Evolutionary conservation across 2,113 vertebrate species (phyloP).

Genomic region (Clarias magur): DNA sequence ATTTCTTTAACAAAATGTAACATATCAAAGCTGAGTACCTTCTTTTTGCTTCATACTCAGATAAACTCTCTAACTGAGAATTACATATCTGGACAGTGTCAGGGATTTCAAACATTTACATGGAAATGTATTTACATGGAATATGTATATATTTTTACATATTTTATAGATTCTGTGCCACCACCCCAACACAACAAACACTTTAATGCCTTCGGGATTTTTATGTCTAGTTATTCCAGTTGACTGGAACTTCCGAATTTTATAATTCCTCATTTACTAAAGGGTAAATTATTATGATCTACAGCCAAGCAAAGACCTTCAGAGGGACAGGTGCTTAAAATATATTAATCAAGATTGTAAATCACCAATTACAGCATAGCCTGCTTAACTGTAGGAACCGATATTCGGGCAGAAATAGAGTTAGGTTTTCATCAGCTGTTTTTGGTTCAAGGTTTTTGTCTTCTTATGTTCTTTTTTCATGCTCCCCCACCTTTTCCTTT

Average conservation of each 20-base stretch:
- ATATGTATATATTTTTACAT: neutral
- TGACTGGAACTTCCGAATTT: neutral
- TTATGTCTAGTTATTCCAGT: neutral
- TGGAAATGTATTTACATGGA: too few relatives aligned
- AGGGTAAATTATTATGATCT: neutral
- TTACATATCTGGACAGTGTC: neutral
- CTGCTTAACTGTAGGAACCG: too few relatives aligned
- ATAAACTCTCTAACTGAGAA: neutral
- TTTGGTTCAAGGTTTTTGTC: too few relatives aligned
- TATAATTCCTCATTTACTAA: neutral
- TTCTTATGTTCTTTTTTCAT: too few relatives aligned
- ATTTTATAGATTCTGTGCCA: neutral
- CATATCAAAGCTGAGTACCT: too few relatives aligned
- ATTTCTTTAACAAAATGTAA: neutral
- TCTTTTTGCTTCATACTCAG: neutral
- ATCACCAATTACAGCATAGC: too few relatives aligned
- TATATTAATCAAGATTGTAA: neutral
- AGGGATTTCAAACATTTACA: slow-evolving; percentile 12
- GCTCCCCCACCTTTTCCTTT: too few relatives aligned
- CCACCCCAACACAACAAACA: neutral
- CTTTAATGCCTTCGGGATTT: neutral
- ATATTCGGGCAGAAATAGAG: neutral
- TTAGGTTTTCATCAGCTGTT: too few relatives aligned
- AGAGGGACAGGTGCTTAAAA: neutral
- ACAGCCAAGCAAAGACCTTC: neutral